These are phyloP conservation scores for Cheilosia impressa DNA, from an alignment of 2,888 invertebrate genomes.

Conservation along the genomic window DNA sequence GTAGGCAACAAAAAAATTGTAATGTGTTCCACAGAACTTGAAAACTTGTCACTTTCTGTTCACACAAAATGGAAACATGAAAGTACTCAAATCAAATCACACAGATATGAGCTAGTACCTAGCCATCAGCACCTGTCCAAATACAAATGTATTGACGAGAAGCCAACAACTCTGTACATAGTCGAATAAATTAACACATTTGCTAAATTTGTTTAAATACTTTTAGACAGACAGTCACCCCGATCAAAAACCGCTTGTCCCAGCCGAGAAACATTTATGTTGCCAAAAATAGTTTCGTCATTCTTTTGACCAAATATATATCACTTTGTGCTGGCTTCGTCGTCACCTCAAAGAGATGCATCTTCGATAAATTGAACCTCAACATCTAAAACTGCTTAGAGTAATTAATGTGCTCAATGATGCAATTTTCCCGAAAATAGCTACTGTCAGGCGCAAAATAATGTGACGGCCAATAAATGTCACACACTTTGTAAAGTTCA, in stretches of 20 bases:
- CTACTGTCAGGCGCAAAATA: neutral
- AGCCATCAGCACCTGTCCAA: constrained; percentile 10
- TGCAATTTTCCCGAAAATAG: constrained; percentile 51
- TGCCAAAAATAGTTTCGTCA: constrained; percentile 20
- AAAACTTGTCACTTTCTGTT: no score
- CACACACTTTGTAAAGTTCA: neutral
- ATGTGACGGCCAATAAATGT: constrained; percentile 25
- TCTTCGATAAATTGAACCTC: neutral
- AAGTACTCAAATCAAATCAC: neutral
- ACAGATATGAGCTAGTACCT: neutral
- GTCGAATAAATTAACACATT: constrained; percentile 21
- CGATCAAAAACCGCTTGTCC: neutral
- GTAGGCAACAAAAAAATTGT: no score
- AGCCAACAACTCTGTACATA: neutral
- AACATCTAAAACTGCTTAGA: constrained; percentile 33
- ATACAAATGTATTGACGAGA: constrained; percentile 13
- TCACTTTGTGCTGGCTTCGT: neutral
- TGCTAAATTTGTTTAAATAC: constrained; percentile 16
- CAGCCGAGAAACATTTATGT: constrained; percentile 1
- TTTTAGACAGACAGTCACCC: constrained; percentile 23
- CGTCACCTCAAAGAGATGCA: constrained; percentile 12
- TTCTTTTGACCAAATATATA: neutral
- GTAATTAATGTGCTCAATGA: constrained; percentile 62
- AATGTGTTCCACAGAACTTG: no score
- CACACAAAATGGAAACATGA: neutral